A percentile compares a stretch with the other conserved stretches of the same genome.
phyloP scores from a whole-genome alignment of 2,888 invertebrate genomes.

The Sminthurides aquaticus region DNA sequence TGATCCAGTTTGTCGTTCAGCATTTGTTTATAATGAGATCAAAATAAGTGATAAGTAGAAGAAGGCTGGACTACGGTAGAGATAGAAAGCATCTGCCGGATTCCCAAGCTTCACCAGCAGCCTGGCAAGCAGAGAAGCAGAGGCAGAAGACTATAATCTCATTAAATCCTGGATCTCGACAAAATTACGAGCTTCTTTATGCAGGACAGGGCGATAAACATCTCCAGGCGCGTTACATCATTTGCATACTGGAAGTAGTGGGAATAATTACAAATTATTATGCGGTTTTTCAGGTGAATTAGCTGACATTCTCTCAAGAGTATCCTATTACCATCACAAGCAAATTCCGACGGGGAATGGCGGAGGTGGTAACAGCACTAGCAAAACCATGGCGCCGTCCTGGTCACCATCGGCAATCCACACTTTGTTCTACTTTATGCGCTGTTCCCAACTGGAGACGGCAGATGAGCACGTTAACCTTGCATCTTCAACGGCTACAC shows the following conservation, averaged over 20 bases:
- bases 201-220: slow-evolving; percentile 2
- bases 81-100: too few relatives aligned
- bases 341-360: slow-evolving; percentile 38
- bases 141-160: too few relatives aligned
- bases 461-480: slow-evolving; percentile 37
- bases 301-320: slow-evolving; percentile 41
- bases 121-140: too few relatives aligned
- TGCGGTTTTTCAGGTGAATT: slow-evolving; percentile 29
- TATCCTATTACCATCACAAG: slow-evolving; percentile 41
- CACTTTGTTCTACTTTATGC: slow-evolving; percentile 74
- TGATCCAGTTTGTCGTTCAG: too few relatives aligned
- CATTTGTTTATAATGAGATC: too few relatives aligned
- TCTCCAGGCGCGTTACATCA: not conserved
- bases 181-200: too few relatives aligned
- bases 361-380: slow-evolving; percentile 20
- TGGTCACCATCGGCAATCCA: slow-evolving; percentile 61
- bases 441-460: slow-evolving; percentile 62
- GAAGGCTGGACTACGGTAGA: too few relatives aligned
- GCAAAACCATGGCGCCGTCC: slow-evolving; percentile 35
- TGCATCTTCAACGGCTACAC: slow-evolving; percentile 34
- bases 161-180: too few relatives aligned
- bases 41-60: too few relatives aligned
- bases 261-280: not conserved
- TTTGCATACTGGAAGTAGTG: not conserved
- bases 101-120: too few relatives aligned